Evolutionary conservation across 2,797 vertebrate species (phyloP).

Genomic region (Hippoglossus hippoglossus): DNA sequence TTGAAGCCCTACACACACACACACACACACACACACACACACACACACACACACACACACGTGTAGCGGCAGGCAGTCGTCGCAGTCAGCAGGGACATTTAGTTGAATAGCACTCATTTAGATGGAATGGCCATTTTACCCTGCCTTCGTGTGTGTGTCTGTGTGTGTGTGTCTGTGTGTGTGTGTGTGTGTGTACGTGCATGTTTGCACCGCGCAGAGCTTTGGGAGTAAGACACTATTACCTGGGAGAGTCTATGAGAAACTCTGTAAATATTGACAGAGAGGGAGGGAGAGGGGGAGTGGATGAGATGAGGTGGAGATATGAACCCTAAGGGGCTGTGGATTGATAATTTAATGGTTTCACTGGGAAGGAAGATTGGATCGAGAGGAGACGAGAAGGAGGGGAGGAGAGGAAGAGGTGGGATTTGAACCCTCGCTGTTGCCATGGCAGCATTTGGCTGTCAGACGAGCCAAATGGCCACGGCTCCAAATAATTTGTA

Average conservation of each 20-base stretch:
- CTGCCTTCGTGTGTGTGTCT: conserved; percentile 19
- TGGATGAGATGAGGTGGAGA: conserved; percentile 54
- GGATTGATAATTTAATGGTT: conserved; percentile 77
- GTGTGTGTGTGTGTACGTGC: conserved; percentile 13
- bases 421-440: conserved; percentile 72
- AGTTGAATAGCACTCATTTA: conserved; percentile 72
- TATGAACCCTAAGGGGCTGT: conserved; percentile 63
- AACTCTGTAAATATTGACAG: conserved; percentile 78
- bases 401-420: conserved; percentile 35
- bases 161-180: conserved; percentile 14
- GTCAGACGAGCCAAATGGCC: conserved; percentile 30
- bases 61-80: conserved; percentile 31
- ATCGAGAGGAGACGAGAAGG: conserved; percentile 30
- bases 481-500: conserved; percentile 12
- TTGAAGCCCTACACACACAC: conserved; percentile 3
- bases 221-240: conserved; percentile 76
- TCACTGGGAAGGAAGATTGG: conserved; percentile 72
- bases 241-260: conserved; percentile 69
- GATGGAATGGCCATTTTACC: conserved; percentile 60
- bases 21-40: neutral
- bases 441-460: conserved; percentile 69
- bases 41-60: conserved; percentile 18
- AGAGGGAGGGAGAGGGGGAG: conserved; percentile 23
- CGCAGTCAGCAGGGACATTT: conserved; percentile 60
- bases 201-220: conserved; percentile 38